Evolutionary conservation across 1,140 invertebrate species (phyloP), one percentile per base, ranked within the genome.

Genomic region (Tetramorium parvispinum): DNA sequence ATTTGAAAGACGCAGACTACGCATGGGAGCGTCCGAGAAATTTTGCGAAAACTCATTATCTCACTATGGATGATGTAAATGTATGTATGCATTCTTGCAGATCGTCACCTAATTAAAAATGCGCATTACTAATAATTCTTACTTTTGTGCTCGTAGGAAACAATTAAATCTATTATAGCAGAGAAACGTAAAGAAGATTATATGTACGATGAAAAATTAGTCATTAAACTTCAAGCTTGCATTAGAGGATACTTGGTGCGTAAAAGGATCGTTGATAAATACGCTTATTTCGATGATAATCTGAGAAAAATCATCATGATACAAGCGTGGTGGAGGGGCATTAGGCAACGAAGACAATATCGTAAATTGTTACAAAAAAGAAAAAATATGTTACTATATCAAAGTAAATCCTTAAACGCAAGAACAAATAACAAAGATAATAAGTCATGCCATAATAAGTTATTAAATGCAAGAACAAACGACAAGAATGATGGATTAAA

Each of bases 271-370:
- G 94, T 92, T 6, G 92, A 96, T 2, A 95, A 95, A 90, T 92
- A 95, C 27, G 88, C 94, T 68, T 95, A 95, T 88, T 96, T 96
- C 81, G 93, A 95, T 71, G 91, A 94, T 46, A 96, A 97, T 91
- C 89, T 95, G 37, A 89, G 95, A 16, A 94, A 95, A 91, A 95
- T 97, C 49, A 91, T 97, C 3, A 95, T 94, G 86, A 97, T 97
- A 91, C 96, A 98, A 96, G 94, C 96, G 1, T 97, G 96, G 96
- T 98, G 97, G 97, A 95, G 96, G 85, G 94, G 94, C 59, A 88
- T 96, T 10, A 70, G 95, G 43, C 95, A 96, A 71, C 95, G 95
- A 85, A 96, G 93, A 87, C 93, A 94, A 86, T 97, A 96, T 92
- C 87, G 91, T 3, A 95, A 93, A 24, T 89, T 96, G 13, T 91